Evolutionary conservation across 30 jellyfish, hydroid and myxozoan species (phyloP).

Genomic region (Rhopilema esculentum): DNA sequence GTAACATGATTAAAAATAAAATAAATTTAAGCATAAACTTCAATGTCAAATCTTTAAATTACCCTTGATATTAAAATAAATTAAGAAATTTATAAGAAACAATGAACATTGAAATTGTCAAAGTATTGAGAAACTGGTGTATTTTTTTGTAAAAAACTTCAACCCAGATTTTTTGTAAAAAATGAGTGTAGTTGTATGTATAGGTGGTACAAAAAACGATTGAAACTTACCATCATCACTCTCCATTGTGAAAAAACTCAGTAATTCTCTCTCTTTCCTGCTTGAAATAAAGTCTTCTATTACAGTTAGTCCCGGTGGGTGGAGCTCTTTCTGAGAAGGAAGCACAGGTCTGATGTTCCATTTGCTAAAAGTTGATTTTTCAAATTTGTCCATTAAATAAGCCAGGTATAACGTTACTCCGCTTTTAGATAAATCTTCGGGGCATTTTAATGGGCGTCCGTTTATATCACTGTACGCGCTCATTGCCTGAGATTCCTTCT

Average conservation of each 20-base stretch:
- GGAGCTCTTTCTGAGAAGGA: conserved; percentile 36
- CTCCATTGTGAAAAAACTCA: conserved; percentile 54
- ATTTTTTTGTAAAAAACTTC: too few relatives aligned
- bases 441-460: conserved; percentile 56
- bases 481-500: conserved; percentile 35
- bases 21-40: too few relatives aligned
- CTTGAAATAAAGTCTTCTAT: conserved; percentile 64
- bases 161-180: too few relatives aligned
- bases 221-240: conserved; percentile 25
- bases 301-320: conserved; percentile 79
- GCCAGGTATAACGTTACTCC: conserved; percentile 59
- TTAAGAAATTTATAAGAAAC: too few relatives aligned
- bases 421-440: conserved; percentile 16
- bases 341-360: conserved; percentile 48
- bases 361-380: neutral
- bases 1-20: too few relatives aligned
- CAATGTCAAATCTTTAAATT: too few relatives aligned
- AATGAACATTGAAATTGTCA: too few relatives aligned
- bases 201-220: too few relatives aligned
- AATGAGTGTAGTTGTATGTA: too few relatives aligned
- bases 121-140: too few relatives aligned
- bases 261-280: conserved; percentile 57
- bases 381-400: conserved; percentile 27
- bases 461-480: conserved; percentile 54
- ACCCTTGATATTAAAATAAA: too few relatives aligned